Evolutionary conservation across 2,113 vertebrate species (phyloP).

Genomic region (Coregonus clupeaformis): DNA sequence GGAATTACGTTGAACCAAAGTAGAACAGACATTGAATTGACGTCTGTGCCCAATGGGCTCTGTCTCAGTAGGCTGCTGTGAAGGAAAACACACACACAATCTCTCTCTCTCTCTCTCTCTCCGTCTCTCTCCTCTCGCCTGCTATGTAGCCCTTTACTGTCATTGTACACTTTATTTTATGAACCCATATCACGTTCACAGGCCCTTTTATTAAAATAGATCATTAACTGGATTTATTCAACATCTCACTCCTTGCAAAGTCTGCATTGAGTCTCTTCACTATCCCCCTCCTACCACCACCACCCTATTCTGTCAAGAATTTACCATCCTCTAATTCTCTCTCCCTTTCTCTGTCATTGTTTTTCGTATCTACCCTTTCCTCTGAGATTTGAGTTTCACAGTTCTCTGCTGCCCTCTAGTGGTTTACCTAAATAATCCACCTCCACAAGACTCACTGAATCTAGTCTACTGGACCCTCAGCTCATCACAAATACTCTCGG

Average conservation of each 20-base stretch:
- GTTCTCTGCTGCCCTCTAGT: conserved; percentile 73
- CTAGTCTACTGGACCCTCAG: conserved; percentile 22
- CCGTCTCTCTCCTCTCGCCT: conserved; percentile 16
- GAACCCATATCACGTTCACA: not conserved
- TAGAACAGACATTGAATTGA: no score
- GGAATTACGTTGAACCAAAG: no score
- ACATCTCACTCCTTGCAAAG: not conserved
- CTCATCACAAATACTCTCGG: not conserved
- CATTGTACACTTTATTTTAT: not conserved
- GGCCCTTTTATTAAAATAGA: not conserved
- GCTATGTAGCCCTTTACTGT: not conserved
- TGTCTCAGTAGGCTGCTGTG: conserved; percentile 40
- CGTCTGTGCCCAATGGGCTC: conserved; percentile 21
- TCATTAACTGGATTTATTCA: not conserved
- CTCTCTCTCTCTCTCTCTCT: not conserved
- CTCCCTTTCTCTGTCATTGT: not conserved
- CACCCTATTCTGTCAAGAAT: no score
- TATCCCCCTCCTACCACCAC: not conserved
- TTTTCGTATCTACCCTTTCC: not conserved
- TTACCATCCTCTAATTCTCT: not conserved
- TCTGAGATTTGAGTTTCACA: not conserved
- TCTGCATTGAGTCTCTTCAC: not conserved
- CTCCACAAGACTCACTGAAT: no score
- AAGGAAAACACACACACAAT: conserved; percentile 39
- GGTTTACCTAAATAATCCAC: conserved; percentile 18